Evolutionary conservation across 2,113 vertebrate species (phyloP).

Genomic region (Hippocampus mohnikei): DNA sequence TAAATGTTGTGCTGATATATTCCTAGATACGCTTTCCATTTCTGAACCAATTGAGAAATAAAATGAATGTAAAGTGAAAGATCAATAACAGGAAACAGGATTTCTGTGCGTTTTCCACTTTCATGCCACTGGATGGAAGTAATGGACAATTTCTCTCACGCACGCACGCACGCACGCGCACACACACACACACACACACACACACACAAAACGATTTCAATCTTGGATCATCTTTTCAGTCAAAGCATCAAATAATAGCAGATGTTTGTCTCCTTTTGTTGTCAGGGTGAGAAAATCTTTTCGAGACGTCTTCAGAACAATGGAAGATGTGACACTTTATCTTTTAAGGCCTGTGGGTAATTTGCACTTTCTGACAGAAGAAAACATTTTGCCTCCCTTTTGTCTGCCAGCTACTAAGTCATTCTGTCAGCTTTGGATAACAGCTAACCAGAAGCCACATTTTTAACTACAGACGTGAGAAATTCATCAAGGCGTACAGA

Average conservation of each 20-base stretch:
- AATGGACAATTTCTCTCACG: background rate
- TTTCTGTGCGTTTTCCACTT: background rate
- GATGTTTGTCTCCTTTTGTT: background rate
- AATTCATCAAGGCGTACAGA: background rate
- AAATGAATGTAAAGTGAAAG: background rate
- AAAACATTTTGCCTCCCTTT: conserved; percentile 19
- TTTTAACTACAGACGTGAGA: conserved; percentile 6
- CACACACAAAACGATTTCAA: background rate
- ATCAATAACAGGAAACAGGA: background rate
- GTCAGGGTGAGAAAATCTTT: background rate
- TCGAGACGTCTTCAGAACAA: conserved; percentile 1
- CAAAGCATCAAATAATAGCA: background rate
- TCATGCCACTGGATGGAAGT: background rate
- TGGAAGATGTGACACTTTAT: conserved; percentile 19
- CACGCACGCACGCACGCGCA: too few species aligned
- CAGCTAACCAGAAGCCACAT: conserved; percentile 8
- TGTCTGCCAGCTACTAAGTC: conserved; percentile 36
- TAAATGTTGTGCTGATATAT: background rate
- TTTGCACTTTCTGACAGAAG: conserved; percentile 38
- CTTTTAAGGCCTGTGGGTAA: conserved; percentile 36
- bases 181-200: too few species aligned
- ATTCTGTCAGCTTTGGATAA: conserved; percentile 38
- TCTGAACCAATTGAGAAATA: background rate
- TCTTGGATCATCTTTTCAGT: background rate
- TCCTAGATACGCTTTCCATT: background rate